These are phyloP conservation scores for Plectropomus leopardus DNA, from an alignment of 2,113 vertebrate genomes.

Conservation along the genomic window DNA sequence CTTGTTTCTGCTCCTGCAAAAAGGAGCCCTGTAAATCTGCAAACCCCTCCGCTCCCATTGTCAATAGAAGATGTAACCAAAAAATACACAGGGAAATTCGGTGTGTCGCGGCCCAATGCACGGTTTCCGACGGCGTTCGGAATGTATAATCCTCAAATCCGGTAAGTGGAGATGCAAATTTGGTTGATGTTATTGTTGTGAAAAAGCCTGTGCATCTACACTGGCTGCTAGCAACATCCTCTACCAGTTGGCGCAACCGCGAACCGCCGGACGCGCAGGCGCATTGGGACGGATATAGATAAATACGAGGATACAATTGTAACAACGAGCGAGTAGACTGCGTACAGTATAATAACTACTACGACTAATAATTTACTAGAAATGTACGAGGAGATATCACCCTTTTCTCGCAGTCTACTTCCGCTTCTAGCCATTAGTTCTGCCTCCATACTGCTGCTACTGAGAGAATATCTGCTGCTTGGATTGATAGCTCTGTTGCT, in stretches of 20 bases:
- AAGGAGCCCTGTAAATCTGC: constrained; percentile 78
- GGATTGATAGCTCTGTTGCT: neutral
- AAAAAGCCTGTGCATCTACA: constrained; percentile 78
- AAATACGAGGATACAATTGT: neutral
- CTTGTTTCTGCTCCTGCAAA: constrained; percentile 80
- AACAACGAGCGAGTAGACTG: neutral
- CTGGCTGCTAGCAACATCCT: constrained; percentile 84
- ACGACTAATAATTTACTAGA: neutral
- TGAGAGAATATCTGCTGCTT: neutral
- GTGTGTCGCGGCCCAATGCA: constrained; percentile 33
- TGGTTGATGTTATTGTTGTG: constrained; percentile 84
- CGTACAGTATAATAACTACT: neutral
- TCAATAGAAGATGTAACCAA: constrained; percentile 46
- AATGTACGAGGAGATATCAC: too few relatives aligned
- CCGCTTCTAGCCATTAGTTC: neutral
- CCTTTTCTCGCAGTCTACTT: neutral
- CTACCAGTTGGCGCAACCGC: constrained; percentile 85
- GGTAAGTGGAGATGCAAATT: constrained; percentile 55
- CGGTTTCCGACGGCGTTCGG: constrained; percentile 3
- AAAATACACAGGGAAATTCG: constrained; percentile 4
- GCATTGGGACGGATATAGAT: constrained; percentile 52
- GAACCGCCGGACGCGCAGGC: constrained; percentile 79
- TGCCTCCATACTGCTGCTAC: neutral
- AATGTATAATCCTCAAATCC: constrained; percentile 40
- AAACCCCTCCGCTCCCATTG: constrained; percentile 80